Evolutionary conservation across 2,888 invertebrate species (phyloP), one percentile per base, ranked within the genome.

Genomic region (Lucinisca nassula): DNA sequence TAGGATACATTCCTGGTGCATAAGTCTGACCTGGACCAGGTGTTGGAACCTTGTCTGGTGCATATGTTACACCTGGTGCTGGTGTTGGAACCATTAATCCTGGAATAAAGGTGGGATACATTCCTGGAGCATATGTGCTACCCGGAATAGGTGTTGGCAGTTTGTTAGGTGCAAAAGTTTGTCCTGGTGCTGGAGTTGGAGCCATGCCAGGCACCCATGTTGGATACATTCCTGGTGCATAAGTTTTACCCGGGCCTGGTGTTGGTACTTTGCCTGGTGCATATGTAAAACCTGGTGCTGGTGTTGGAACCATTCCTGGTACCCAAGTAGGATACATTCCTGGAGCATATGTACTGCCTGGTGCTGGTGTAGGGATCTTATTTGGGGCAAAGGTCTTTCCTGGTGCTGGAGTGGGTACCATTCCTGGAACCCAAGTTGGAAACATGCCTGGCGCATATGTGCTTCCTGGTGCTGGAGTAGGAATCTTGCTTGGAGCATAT

Each of bases 381-480:
- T 84, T 76, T 58, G 87, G 88, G 67, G 83, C 90, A 79, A 77
- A 88, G 6, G 91, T 91, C 12, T 67, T 30, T 14, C 88, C 89
- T 78, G 90, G 90, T 27, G 85, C 88, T 40, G 91, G 92, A 32
- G 90, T 89, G 21, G 89, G 84, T 8, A 89, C 79, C 75, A 80
- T 76, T 0, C 87, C 89, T 78, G 88, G 81, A 27, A 90, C 89
- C 6, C 76, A 87, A 40, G 85, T 87, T 80, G 87, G 85, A 40
- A 73, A 89, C 70, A 79, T 76, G 40, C 87, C 87, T 70, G 91
- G 91, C 30, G 89, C 85, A 67, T 87, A 87, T 37, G 90, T 90
- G 2, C 55, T n/a, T 17, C 89, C 88, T 49, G 91, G 91, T 51
- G 84, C 89, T 38, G 90, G 89, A 72, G 92, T 92, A 84, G 92